Base-by-base conservation (phyloP, 2,888 invertebrate genomes). In the Athetis lepigone region DNA sequence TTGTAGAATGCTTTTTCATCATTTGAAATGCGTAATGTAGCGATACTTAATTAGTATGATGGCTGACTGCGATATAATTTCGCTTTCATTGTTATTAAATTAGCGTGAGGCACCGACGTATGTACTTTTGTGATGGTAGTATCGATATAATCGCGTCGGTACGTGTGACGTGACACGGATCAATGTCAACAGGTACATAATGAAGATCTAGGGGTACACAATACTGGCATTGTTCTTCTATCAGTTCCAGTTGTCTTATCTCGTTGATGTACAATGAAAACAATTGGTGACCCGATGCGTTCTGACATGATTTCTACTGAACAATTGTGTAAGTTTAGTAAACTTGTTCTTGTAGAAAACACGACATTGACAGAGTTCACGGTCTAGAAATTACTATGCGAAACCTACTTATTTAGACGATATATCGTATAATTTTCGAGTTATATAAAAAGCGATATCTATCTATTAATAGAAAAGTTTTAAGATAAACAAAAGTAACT, bases 151-250 rank as follows among this genome's bases (percentile, higher is more conserved):
- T 55, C 42, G 27, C 33, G 18, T 11, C 37, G 9, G 42, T 50
- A 54, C 52, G 37, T 77, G 62, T 54, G 50, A 21, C 25, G 42
- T 57, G 75, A 58, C 67, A 71, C 46, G 42, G 46, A 67, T 61
- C 70, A 72, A 73, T 75, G 78, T 80, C 75, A 76, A 18, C 58
- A 49, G 67, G 75, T 71, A 68, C 60, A 70, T 61, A 49, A n/a
- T n/a, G n/a, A n/a, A n/a, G n/a, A n/a, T n/a, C n/a, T n/a, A n/a
- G n/a, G n/a, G n/a, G 27, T 25, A 37, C 37, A 62, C 55, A 76
- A 68, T 50, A 57, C 58, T 36, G 33, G 19, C 45, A 19, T 63
- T 72, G 61, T 67, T 33, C 21, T 45, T 43, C 33, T 62, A 46
- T 60, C 61, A 54, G 61, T 70, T 75, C 68, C 59, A 70, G 64